These are phyloP conservation scores for Acanthurus leucopareius DNA, from an alignment of 2,797 vertebrate genomes.

Conservation along the genomic window DNA sequence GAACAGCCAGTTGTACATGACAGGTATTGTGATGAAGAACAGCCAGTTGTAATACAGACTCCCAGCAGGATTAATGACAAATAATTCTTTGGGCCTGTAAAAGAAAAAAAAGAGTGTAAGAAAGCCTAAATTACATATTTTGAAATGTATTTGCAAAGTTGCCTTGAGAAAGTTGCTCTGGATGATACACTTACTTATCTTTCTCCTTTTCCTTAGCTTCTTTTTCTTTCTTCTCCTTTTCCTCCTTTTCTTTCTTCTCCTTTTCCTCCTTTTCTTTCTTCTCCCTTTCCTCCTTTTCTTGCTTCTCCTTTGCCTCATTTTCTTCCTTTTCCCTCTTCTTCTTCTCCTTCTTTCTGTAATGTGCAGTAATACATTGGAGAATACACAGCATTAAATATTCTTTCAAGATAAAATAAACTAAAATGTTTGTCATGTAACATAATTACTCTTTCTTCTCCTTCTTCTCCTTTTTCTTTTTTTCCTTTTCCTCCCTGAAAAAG, in stretches of 20 bases:
- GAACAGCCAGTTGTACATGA: constrained; percentile 99
- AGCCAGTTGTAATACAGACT: constrained; percentile 96
- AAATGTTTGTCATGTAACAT: not conserved
- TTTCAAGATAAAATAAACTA: not conserved
- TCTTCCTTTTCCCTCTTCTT: constrained; percentile 60
- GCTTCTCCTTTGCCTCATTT: constrained; percentile 41
- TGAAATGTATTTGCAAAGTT: not conserved
- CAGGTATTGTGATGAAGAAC: constrained; percentile 93
- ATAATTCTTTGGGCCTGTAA: constrained; percentile 85
- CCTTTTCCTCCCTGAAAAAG: constrained; percentile 65
- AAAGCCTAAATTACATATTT: constrained; percentile 1
- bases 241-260: constrained; percentile 76
- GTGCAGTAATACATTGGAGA: constrained; percentile 7
- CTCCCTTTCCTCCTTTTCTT: constrained; percentile 36
- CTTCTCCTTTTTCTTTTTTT: constrained; percentile 49
- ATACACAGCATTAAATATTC: not conserved
- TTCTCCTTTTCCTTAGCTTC: constrained; percentile 79
- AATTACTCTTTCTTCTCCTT: constrained; percentile 66
- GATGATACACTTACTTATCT: constrained; percentile 58
- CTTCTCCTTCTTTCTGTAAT: constrained; percentile 70
- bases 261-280: constrained; percentile 79
- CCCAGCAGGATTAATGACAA: constrained; percentile 93
- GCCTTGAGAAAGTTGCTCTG: not conserved
- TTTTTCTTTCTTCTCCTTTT: constrained; percentile 78
- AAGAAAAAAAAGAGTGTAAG: constrained; percentile 26